Base-by-base conservation (phyloP, 1,140 invertebrate genomes). In the Micrasema longulum region DNA sequence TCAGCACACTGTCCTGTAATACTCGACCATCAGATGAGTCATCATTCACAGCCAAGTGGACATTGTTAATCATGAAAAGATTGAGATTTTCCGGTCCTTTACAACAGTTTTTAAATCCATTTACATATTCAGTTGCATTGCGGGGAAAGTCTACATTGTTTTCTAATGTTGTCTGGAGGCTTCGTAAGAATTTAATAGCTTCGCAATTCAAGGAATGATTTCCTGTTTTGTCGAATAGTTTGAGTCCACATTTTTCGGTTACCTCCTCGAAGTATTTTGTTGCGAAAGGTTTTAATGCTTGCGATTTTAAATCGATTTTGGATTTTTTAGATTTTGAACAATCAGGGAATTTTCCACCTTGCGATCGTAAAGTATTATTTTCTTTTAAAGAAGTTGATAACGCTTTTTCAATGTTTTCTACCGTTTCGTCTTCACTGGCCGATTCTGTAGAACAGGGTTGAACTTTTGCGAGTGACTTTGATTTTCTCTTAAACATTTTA, bases 31-130 rank as follows among this genome's bases (percentile, higher is more conserved):
- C 77, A 60, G 64, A 57, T n/a, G 69, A 77, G 10, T 77, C 78
- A 22, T 76, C 72, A 20, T 76, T 71, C 69, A 22, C 73, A 75
- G 80, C 67, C 60, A 82, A 79, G 3, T 80, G 69, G 50, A 83
- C 80, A 74, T 84, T 84, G 14, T 79, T 81, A 72, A 79, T 81
- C 14, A 85, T 72, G 64, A 82, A 83, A 52, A 82, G 78, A 69
- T 81, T 81, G 38, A 85, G 83, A 10, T 78, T 41, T 52, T 78
- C 71, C 20, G 77, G 57, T 69, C 81, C 75, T 31, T 80, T 50
- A 53, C 80, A 83, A 63, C 79, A 78, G 47, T 79, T 78, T 64
- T 80, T 75, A 12, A 84, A 81, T 36, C 80, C 78, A 48, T 69
- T 75, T 20, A 79, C 77, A 26, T 84, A 78, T 47, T 81, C 80